phyloP scores from a whole-genome alignment of 2,888 invertebrate species.

The Eurytoma californica region DNA sequence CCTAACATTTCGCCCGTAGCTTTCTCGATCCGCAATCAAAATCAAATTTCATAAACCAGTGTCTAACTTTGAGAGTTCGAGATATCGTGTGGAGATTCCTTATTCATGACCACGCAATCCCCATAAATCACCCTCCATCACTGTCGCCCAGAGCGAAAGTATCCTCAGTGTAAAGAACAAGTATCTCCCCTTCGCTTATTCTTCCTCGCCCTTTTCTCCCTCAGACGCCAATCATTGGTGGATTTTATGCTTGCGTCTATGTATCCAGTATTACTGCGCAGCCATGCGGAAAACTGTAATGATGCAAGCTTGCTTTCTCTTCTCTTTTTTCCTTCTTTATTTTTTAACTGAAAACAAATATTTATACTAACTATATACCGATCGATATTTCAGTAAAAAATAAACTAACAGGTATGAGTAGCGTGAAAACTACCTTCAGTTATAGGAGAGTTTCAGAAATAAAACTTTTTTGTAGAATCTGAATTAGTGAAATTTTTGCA shows the following conservation, averaged over 20 bases:
- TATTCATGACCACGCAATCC: slow-evolving; percentile 61
- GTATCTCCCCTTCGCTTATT: slow-evolving; percentile 31
- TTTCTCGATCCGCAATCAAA: slow-evolving; percentile 31
- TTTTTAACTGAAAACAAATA: too few species aligned
- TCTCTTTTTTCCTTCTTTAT: too few species aligned
- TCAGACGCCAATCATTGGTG: slow-evolving; percentile 27
- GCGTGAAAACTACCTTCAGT: too few species aligned
- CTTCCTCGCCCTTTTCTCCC: slow-evolving; percentile 12
- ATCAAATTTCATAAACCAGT: slow-evolving; percentile 27
- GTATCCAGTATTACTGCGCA: background rate
- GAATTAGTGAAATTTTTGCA: too few species aligned
- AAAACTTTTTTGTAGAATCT: too few species aligned
- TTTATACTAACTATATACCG: too few species aligned
- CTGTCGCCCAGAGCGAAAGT: slow-evolving; percentile 59
- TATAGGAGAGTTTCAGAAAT: too few species aligned
- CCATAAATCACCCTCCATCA: slow-evolving; percentile 59
- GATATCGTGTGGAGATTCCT: slow-evolving; percentile 48
- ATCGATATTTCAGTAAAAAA: too few species aligned
- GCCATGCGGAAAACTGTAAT: background rate
- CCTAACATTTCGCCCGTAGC: slow-evolving; percentile 45
- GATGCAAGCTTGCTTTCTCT: too few species aligned
- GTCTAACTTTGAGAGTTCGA: slow-evolving; percentile 37
- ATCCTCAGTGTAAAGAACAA: slow-evolving; percentile 55
- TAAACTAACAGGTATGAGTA: too few species aligned
- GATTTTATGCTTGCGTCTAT: background rate